Base-by-base conservation (phyloP, 2,888 invertebrate species). In the Apantesis nais region DNA sequence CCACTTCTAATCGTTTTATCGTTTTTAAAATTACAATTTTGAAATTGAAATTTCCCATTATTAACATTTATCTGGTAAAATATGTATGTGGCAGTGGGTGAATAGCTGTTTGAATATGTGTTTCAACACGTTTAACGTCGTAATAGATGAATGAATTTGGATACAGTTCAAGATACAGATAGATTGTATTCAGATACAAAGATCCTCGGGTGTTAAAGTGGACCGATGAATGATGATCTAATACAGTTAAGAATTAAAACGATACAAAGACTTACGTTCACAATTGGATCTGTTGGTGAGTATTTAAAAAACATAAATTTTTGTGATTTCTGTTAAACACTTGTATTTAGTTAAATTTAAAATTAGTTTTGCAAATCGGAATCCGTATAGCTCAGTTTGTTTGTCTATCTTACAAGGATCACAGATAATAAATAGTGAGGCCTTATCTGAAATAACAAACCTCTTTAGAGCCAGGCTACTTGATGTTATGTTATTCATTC, bases 391-490 rank as follows among this genome's bases (percentile, higher is more conserved):
- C 29, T 2, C 25, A 55, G n/a, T 14, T 25, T 25, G 12, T 14
- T 55, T 3, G 14, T 25, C 55, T 4, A 58, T 58, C 7, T 29
- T 29, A 8, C 58, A 14, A 58, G 0, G 29, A 58, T 25, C 55
- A 25, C 58, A 58, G 58, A 25, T 29, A 58, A 29, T 58, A 29
- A 58, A 16, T 16, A 58, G 7, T 29, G 14, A 14, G 7, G 7
- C 16, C 58, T 58, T 29, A 58, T 29, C 25, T 29, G 29, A 8
- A 58, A 58, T 34, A 62, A 66, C 58, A 58, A 58, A 60, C 29
- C 41, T 60, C 60, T n/a, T 61, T 34, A 66, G 44, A 29, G 34
- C 44, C 31, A 61, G 44, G 29, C 31, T 61, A 31, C 44, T 66
- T 44, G 29, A 16, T 29, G 31, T 37, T 62, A 22, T 62, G n/a